Base-by-base conservation (phyloP, 2,888 invertebrate genomes). In the Dioctria linearis region DNA sequence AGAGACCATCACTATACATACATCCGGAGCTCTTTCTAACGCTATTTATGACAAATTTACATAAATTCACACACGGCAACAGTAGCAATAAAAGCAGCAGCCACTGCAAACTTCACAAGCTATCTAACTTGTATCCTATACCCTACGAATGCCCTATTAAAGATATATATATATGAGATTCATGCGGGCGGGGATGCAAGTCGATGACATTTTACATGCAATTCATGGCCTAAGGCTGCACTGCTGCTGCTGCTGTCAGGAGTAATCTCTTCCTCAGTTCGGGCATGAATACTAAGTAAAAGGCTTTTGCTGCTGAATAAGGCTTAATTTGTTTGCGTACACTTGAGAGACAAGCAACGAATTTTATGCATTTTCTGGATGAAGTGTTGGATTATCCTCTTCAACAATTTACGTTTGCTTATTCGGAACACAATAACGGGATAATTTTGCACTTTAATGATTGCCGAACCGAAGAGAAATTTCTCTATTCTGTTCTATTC, bases 321-420 rank as follows among this genome's bases (percentile, higher is more conserved):
- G 82, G 80, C 82, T 83, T 83, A 83, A 83, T 83, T 83, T 83
- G 81, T 82, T 80, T 83, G 82, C 79, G 80, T 78, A 81, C 80
- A 78, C 82, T 83, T 83, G 78, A 83, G 43, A 82, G 75, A 82
- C 83, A 83, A 83, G 81, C 80, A 83, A 81, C 80, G 80, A 82
- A 82, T 82, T 82, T 81, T 82, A 80, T 82, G 80, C 81, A 82
- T 81, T 80, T 81, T 79, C 67, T 80, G 80, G 75, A 81, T 81
- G 81, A 82, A 82, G 83, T 83, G 82, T 82, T 80, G 79, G 83
- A 83, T 83, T 82, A 80, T 83, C 80, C 83, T 78, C 83, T 83
- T 83, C 78, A 83, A 79, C 69, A 82, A 82, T 82, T 82, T 82
- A 80, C 80, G 80, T 81, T 82, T 80, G 78, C 81, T 82, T 82